Evolutionary conservation across 1,140 invertebrate genomes (phyloP), one percentile per base, ranked within the genome.

Genomic region (Heliconius nattereri): DNA sequence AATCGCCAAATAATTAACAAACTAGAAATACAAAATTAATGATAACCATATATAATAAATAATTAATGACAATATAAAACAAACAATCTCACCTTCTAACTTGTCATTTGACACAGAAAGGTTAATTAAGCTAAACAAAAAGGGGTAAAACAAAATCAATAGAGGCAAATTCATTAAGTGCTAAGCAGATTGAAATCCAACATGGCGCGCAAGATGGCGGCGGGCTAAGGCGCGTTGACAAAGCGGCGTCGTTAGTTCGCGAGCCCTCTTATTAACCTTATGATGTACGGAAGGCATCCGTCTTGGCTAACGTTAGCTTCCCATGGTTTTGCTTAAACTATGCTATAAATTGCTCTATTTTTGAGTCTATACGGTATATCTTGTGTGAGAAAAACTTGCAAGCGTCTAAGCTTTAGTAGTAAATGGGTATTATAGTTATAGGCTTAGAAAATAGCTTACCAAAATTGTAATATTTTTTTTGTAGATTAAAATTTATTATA

Each of bases 81-180:
- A 57, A 78, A 73, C 71, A 76, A 81, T 76, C 78, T 54, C 76
- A 78, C 45, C 37, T 20, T 49, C 37, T 37, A 79, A 71, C 40
- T 26, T 71, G 78, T 45, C 73, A 81, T 45, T 29, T 79, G 86
- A 91, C 88, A 90, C 81, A 85, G 82, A 92, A 93, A 94, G 92
- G 92, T 94, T 94, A 93, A 93, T 94, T 94, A 93, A 94, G 91
- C 89, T 90, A 93, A 94, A 94, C 92, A 94, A 94, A 94, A 93
- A 93, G 92, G 92, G 92, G 92, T 94, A 92, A 91, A 94, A 90
- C 91, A 93, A 93, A 94, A 94, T 94, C 92, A 92, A 94, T 94
- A 94, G 89, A 90, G 85, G 90, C 91, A 92, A 93, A 94, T 93
- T 94, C 92, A 94, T 94, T 94, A 93, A 92, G 92, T 92, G 88